phyloP scores from a whole-genome alignment of 2,888 invertebrate species.

The Lithosia quadra region DNA sequence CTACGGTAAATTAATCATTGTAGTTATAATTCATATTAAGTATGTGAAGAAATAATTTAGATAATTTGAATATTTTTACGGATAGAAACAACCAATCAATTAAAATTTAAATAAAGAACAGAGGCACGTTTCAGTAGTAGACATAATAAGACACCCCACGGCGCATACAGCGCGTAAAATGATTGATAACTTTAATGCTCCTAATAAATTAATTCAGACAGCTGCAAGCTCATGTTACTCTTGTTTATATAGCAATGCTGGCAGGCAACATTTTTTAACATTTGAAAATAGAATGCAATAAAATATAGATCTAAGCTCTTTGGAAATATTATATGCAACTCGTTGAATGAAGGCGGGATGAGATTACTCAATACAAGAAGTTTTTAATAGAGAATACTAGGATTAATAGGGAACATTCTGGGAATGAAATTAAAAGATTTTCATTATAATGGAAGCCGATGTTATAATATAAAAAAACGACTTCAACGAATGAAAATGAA shows the following conservation, averaged over 20 bases:
- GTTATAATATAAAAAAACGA: neutral
- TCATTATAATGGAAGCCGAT: neutral
- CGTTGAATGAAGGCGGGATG: neutral
- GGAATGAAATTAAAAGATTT: too few relatives aligned
- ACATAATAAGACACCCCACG: conserved; percentile 55
- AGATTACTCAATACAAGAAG: neutral
- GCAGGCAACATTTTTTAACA: conserved; percentile 19
- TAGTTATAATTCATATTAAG: too few relatives aligned
- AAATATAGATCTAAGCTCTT: conserved; percentile 1
- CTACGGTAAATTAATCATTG: too few relatives aligned
- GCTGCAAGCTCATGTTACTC: conserved; percentile 49
- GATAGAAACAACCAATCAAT: conserved; percentile 41
- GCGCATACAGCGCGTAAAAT: conserved; percentile 46
- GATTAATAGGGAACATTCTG: neutral
- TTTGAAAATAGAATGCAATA: conserved; percentile 6
- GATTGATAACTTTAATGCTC: conserved; percentile 55
- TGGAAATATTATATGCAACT: neutral
- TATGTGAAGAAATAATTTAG: neutral
- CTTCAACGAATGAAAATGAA: too few relatives aligned
- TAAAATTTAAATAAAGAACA: conserved; percentile 43
- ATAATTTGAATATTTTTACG: conserved; percentile 9
- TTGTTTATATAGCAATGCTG: conserved; percentile 35
- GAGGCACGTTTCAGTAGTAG: conserved; percentile 55
- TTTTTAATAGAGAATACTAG: neutral
- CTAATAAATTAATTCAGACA: conserved; percentile 52